Evolutionary conservation across 1,140 invertebrate genomes (phyloP).

Genomic region (Lepidurus couesii): DNA sequence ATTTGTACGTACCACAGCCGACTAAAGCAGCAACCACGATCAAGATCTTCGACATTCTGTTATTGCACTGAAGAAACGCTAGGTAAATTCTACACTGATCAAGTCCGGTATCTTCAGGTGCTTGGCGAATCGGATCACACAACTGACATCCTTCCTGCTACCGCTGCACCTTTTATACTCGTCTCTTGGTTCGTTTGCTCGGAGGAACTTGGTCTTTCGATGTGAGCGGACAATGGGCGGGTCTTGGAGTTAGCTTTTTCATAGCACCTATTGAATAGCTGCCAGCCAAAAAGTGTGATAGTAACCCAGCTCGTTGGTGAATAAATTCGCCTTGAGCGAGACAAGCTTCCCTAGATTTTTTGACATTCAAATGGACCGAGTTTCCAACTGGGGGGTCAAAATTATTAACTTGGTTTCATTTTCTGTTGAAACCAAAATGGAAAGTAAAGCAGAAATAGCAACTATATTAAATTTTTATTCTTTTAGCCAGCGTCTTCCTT

Average conservation of each 20-base stretch:
- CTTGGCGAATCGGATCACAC: not conserved
- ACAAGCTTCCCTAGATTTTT: not conserved
- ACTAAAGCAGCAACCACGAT: not conserved
- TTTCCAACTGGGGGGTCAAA: too few relatives aligned
- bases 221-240: constrained; percentile 12
- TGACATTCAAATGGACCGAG: not conserved
- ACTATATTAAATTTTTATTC: too few relatives aligned
- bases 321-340: not conserved
- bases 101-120: not conserved
- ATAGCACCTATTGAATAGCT: not conserved
- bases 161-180: constrained; percentile 7
- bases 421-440: too few relatives aligned
- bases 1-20: not conserved
- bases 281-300: not conserved
- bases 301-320: not conserved
- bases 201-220: not conserved
- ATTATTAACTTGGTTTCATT: too few relatives aligned
- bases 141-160: not conserved
- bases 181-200: not conserved
- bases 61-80: not conserved
- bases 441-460: too few relatives aligned
- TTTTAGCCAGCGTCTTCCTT: too few relatives aligned
- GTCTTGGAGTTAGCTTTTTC: not conserved
- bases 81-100: not conserved
- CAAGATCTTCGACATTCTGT: not conserved